Evolutionary conservation across 2,888 invertebrate genomes (phyloP).

Genomic region (Ephialtes manifestator): DNA sequence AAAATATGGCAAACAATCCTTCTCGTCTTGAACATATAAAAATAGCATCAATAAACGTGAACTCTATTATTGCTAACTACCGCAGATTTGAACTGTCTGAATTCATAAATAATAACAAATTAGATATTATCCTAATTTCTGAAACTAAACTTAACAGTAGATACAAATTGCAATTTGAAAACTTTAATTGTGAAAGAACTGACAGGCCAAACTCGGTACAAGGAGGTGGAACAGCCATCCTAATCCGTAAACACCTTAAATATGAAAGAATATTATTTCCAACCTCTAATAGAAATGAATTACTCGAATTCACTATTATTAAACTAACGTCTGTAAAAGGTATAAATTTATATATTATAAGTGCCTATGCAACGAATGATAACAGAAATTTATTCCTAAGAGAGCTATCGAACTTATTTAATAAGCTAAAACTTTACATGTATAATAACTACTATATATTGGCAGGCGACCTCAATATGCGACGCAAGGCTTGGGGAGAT

Average conservation of each 20-base stretch:
- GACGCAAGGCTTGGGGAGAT: background rate
- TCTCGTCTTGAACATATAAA: background rate
- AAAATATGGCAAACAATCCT: conserved; percentile 4
- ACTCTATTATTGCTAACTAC: conserved; percentile 19
- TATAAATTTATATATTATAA: conserved; percentile 47
- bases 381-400: background rate
- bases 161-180: background rate
- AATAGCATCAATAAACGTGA: conserved; percentile 47
- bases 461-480: background rate
- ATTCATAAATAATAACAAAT: background rate
- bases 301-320: conserved; percentile 56
- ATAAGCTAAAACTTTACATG: conserved; percentile 5
- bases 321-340: conserved; percentile 26
- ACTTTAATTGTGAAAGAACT: background rate
- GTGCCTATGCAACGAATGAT: conserved; percentile 1
- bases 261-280: conserved; percentile 12
- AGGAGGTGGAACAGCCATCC: conserved; percentile 66
- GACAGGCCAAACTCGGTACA: conserved; percentile 18
- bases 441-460: no score
- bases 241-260: conserved; percentile 36
- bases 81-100: conserved; percentile 12
- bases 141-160: conserved; percentile 18
- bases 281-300: background rate
- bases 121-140: conserved; percentile 5
- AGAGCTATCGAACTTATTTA: background rate